A percentile compares a stretch with the other conserved stretches of the same genome.
phyloP scores from a whole-genome alignment of 2,113 vertebrate genomes.

The Jaculus jaculus region DNA sequence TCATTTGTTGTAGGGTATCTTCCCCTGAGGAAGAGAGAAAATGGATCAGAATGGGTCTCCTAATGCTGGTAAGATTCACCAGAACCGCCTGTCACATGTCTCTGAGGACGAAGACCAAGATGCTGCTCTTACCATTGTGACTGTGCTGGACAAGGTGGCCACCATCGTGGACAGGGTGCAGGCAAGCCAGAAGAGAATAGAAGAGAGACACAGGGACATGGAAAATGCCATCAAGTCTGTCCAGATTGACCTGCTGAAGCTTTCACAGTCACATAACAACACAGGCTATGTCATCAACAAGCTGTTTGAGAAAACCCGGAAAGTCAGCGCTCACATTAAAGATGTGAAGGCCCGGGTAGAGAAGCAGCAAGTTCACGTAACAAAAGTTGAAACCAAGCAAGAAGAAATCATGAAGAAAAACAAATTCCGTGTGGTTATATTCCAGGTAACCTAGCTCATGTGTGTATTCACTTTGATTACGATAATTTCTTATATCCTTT shows the following conservation, averaged over 20 bases:
- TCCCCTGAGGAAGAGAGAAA: conserved; percentile 62
- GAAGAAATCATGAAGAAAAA: conserved; percentile 97
- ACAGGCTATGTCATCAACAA: conserved; percentile 92
- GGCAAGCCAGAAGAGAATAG: conserved; percentile 95
- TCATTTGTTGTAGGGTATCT: conserved; percentile 26
- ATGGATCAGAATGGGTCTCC: conserved; percentile 89
- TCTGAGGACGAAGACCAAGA: conserved; percentile 92
- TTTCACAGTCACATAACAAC: conserved; percentile 92
- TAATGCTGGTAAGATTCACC: conserved; percentile 87
- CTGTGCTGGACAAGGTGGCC: conserved; percentile 95
- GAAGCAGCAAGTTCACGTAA: conserved; percentile 91
- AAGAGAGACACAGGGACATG: conserved; percentile 94
- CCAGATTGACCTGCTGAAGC: conserved; percentile 94
- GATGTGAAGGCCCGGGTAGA: conserved; percentile 94
- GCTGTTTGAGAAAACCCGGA: conserved; percentile 95
- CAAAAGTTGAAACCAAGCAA: conserved; percentile 94
- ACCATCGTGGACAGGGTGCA: conserved; percentile 95
- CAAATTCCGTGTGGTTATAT: conserved; percentile 97
- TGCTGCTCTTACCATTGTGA: conserved; percentile 93
- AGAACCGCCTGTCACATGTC: conserved; percentile 86
- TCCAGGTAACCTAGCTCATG: conserved; percentile 89
- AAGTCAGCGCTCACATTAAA: conserved; percentile 95
- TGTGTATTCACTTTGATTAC: neutral
- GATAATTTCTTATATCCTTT: neutral
- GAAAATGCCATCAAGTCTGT: conserved; percentile 92